Conservation (phyloP, 1,140 invertebrate species). For the Octopus bimaculoides region DNA sequence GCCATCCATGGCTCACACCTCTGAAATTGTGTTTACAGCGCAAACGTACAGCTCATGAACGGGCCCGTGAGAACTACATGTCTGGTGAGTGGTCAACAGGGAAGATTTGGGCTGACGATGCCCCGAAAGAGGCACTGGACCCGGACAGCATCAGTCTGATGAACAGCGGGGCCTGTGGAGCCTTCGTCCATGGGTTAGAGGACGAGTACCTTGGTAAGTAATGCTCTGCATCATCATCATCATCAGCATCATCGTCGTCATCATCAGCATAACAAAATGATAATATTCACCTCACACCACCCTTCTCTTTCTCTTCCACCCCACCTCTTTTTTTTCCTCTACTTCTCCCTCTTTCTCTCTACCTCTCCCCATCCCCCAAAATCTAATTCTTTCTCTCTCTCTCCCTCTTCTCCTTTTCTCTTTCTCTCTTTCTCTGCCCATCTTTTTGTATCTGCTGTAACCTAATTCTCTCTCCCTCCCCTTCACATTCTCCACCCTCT, state of each 20-base stretch:
- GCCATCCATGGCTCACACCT: too few species aligned
- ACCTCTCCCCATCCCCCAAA: too few species aligned
- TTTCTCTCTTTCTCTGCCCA: too few species aligned
- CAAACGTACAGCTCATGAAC: slow-evolving; percentile 77
- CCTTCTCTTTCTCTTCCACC: too few species aligned
- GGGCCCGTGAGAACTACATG: slow-evolving; percentile 73
- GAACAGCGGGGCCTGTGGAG: slow-evolving; percentile 92
- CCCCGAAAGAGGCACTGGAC: slow-evolving; percentile 73
- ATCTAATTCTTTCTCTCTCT: too few species aligned
- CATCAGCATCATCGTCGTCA: background rate
- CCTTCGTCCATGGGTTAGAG: slow-evolving; percentile 96
- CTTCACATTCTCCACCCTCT: too few species aligned
- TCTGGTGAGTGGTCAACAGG: slow-evolving; percentile 89
- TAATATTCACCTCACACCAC: too few species aligned
- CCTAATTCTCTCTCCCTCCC: too few species aligned
- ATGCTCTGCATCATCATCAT: background rate
- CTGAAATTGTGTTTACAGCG: slow-evolving; percentile 50
- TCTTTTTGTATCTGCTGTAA: too few species aligned
- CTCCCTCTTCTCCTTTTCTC: too few species aligned
- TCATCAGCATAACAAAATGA: background rate
- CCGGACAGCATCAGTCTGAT: slow-evolving; percentile 80
- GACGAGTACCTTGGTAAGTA: slow-evolving; percentile 87
- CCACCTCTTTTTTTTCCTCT: too few species aligned
- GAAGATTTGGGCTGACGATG: slow-evolving; percentile 80
- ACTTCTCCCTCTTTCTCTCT: too few species aligned